phyloP scores from a whole-genome alignment of 2,888 invertebrate genomes.

The Phengaris arion region DNA sequence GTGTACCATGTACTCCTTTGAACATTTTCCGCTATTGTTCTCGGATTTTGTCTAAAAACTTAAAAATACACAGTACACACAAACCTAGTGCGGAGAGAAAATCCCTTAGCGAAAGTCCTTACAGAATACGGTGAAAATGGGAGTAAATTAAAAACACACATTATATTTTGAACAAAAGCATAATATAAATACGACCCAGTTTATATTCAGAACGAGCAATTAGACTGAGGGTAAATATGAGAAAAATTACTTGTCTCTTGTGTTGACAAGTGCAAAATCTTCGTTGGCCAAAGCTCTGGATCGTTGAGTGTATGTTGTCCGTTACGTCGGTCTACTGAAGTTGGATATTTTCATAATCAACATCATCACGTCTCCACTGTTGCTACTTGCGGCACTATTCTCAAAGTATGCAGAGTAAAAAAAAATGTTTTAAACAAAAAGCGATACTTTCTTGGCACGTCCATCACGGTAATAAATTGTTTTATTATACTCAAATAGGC shows the following conservation, averaged over 20 bases:
- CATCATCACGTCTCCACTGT: too few species aligned
- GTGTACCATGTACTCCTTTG: too few species aligned
- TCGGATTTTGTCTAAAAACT: too few species aligned
- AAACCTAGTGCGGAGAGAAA: not conserved
- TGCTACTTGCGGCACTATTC: too few species aligned
- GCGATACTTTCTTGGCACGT: too few species aligned
- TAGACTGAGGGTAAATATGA: slow-evolving; percentile 32
- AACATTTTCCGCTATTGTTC: too few species aligned
- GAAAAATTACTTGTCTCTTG: slow-evolving; percentile 32
- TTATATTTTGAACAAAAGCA: slow-evolving; percentile 29
- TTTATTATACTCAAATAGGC: too few species aligned
- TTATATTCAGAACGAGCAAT: slow-evolving; percentile 36
- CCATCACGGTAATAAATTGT: too few species aligned
- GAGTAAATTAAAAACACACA: not conserved
- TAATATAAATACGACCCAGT: slow-evolving; percentile 31
- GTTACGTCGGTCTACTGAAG: not conserved
- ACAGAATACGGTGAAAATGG: not conserved
- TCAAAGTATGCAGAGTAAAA: too few species aligned
- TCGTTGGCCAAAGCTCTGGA: not conserved
- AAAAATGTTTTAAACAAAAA: too few species aligned
- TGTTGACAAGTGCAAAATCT: slow-evolving; percentile 26
- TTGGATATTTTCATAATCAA: not conserved
- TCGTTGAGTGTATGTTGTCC: not conserved
- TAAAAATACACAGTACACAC: too few species aligned
- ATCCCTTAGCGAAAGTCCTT: slow-evolving; percentile 1